Evolutionary conservation across 2,888 invertebrate species (phyloP).

Genomic region (Ariolimax columbianus): DNA sequence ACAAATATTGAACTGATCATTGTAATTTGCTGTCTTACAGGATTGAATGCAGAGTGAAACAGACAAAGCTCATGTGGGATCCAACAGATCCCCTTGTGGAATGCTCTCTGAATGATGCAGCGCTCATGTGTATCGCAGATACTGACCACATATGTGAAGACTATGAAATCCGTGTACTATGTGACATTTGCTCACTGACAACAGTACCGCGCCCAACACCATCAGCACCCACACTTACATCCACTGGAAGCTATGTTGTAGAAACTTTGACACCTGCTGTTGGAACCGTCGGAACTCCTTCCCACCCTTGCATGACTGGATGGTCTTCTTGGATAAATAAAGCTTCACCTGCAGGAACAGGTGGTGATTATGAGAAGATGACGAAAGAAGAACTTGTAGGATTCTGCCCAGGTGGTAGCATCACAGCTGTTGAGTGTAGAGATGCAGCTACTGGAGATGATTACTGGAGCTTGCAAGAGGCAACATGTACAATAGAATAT

Average conservation of each 20-base stretch:
- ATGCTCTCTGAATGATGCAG: slow-evolving; percentile 82
- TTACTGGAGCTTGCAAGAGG: slow-evolving; percentile 60
- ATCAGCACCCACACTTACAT: neutral
- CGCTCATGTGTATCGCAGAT: slow-evolving; percentile 82
- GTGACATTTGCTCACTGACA: slow-evolving; percentile 68
- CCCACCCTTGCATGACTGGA: slow-evolving; percentile 40
- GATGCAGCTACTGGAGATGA: slow-evolving; percentile 62
- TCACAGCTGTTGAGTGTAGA: slow-evolving; percentile 67
- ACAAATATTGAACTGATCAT: neutral
- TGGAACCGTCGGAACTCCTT: slow-evolving; percentile 26
- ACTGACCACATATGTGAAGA: slow-evolving; percentile 69
- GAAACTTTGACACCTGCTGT: slow-evolving; percentile 50
- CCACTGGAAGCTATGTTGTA: slow-evolving; percentile 11
- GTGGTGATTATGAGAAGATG: slow-evolving; percentile 68
- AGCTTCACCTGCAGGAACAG: slow-evolving; percentile 61
- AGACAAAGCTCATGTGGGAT: slow-evolving; percentile 34
- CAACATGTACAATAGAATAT: slow-evolving; percentile 81
- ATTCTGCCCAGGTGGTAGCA: slow-evolving; percentile 61
- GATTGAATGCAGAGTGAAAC: slow-evolving; percentile 42
- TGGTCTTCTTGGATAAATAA: slow-evolving; percentile 53
- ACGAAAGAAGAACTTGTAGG: slow-evolving; percentile 56
- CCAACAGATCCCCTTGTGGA: slow-evolving; percentile 52
- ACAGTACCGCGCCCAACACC: slow-evolving; percentile 17
- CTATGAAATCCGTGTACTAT: slow-evolving; percentile 76
- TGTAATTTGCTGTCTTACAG: slow-evolving; percentile 10